Conservation (phyloP, 2,888 invertebrate genomes). For the Cinara cedri region DNA sequence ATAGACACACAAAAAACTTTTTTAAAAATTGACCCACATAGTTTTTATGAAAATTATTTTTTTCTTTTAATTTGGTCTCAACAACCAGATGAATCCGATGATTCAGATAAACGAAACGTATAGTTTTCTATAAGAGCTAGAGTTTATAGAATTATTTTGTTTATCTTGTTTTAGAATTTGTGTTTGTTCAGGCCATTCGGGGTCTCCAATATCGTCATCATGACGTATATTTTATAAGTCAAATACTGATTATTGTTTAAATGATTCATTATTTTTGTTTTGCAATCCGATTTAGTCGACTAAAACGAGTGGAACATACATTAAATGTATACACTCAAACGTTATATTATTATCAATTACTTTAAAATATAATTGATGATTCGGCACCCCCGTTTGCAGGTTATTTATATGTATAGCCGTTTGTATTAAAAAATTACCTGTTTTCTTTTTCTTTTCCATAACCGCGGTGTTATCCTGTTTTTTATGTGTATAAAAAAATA, state of each 20-base stretch:
- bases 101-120: no score
- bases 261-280: neutral
- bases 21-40: no score
- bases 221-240: neutral
- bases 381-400: neutral
- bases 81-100: no score
- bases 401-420: no score
- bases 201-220: neutral
- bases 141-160: no score
- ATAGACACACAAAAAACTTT: no score
- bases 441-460: neutral
- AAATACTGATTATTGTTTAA: neutral
- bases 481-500: neutral
- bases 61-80: no score
- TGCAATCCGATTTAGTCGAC: slow-evolving; percentile 9
- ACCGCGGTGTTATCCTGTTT: neutral
- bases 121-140: no score
- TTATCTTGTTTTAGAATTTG: no score
- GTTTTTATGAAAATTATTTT: no score
- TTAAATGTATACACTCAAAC: neutral
- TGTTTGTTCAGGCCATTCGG: no score
- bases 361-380: slow-evolving; percentile 46
- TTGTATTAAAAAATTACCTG: slow-evolving; percentile 1
- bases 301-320: neutral
- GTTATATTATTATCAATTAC: slow-evolving; percentile 26